Conservation (phyloP, 2,797 vertebrate species). For the Anguilla marmorata region DNA sequence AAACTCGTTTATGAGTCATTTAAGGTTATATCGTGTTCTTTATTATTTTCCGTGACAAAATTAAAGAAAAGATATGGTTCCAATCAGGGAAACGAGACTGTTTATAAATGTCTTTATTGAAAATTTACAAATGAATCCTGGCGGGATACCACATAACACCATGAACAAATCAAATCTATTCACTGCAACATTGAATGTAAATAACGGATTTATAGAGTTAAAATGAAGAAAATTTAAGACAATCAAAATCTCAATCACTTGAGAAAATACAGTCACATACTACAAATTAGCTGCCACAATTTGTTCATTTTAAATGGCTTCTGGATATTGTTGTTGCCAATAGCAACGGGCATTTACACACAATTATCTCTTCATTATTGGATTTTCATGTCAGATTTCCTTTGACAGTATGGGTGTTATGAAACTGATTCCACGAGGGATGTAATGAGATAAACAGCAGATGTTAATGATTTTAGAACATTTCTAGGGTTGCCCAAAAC, state of each 20-base stretch:
- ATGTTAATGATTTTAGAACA: slow-evolving; percentile 23
- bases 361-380: slow-evolving; percentile 14
- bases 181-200: slow-evolving; percentile 24
- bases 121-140: not conserved
- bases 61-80: not conserved
- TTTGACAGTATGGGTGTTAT: not conserved
- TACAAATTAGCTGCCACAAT: not conserved
- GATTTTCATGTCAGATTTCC: slow-evolving; percentile 9
- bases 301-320: not conserved
- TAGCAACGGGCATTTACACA: not conserved
- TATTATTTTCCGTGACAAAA: not conserved
- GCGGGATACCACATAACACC: not conserved
- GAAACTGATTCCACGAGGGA: not conserved
- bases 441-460: slow-evolving; percentile 26
- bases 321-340: not conserved
- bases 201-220: not conserved
- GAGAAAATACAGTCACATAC: not conserved
- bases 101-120: not conserved
- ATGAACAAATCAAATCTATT: slow-evolving; percentile 17
- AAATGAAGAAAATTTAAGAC: not conserved
- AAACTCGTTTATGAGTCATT: slow-evolving; percentile 23
- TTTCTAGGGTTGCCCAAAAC: not conserved
- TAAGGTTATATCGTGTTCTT: not conserved
- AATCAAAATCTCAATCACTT: not conserved
- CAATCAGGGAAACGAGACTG: not conserved